Evolutionary conservation across 2,888 invertebrate species (phyloP).

Genomic region (Netelia inedita): DNA sequence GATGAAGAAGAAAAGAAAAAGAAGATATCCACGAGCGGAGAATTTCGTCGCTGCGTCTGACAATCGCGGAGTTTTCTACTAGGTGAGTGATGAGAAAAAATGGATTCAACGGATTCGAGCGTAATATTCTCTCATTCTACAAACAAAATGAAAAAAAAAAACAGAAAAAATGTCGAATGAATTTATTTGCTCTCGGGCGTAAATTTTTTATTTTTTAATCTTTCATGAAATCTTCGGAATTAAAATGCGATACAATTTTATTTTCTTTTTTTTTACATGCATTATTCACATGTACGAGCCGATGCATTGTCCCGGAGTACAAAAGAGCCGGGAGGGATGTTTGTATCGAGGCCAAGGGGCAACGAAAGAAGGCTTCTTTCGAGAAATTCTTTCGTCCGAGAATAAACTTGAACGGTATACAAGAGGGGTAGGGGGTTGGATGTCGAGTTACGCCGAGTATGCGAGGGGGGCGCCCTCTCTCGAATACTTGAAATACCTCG

Average conservation of each 20-base stretch:
- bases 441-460: slow-evolving; percentile 25
- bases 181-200: no score
- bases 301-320: no score
- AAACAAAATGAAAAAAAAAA: background rate
- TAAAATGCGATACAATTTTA: no score
- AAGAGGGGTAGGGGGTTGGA: background rate
- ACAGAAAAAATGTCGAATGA: no score
- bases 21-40: background rate
- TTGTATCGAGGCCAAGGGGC: background rate
- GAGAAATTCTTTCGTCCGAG: slow-evolving; percentile 30
- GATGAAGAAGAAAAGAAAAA: background rate
- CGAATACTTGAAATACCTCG: slow-evolving; percentile 41
- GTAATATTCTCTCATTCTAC: background rate
- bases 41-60: slow-evolving; percentile 12
- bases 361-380: slow-evolving; percentile 4
- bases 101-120: background rate
- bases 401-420: slow-evolving; percentile 43
- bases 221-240: no score
- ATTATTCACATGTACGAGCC: no score
- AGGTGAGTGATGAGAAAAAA: background rate
- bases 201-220: no score
- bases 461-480: background rate
- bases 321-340: no score
- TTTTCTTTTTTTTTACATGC: no score
- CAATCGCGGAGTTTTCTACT: slow-evolving; percentile 27